These are phyloP conservation scores for Eilema depressum DNA, from an alignment of 2,888 invertebrate species.

Conservation along the genomic window DNA sequence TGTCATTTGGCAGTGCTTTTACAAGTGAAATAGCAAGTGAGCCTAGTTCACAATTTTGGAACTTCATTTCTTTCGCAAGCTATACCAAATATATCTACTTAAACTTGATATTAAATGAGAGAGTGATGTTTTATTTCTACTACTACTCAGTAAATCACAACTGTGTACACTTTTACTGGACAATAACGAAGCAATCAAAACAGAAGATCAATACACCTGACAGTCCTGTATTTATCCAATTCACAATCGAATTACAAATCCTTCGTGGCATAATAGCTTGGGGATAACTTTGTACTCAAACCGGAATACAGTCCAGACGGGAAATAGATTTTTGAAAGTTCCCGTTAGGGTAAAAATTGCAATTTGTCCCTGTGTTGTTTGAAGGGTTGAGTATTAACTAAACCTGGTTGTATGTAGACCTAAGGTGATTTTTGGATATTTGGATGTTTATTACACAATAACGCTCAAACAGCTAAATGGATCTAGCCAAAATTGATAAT, in stretches of 20 bases:
- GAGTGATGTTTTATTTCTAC: background rate
- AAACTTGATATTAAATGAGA: background rate
- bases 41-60: too few species aligned
- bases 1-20: background rate
- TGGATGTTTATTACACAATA: too few species aligned
- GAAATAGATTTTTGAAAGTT: slow-evolving; percentile 85
- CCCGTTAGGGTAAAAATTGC: slow-evolving; percentile 62
- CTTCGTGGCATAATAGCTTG: slow-evolving; percentile 64
- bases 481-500: too few species aligned
- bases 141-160: background rate
- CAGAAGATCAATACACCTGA: background rate
- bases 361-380: slow-evolving; percentile 41
- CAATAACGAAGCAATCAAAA: background rate
- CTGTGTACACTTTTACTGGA: background rate
- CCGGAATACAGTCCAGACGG: slow-evolving; percentile 79
- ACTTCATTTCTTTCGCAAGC: background rate
- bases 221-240: background rate
- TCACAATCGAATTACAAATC: slow-evolving; percentile 40
- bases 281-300: slow-evolving; percentile 68
- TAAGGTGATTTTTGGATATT: too few species aligned
- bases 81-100: background rate
- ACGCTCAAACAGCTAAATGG: too few species aligned
- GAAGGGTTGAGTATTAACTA: background rate
- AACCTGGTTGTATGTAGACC: too few species aligned
- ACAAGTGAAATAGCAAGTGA: too few species aligned